Conservation (phyloP, 2,797 vertebrate genomes). For the Paramormyrops hopkinsi region DNA sequence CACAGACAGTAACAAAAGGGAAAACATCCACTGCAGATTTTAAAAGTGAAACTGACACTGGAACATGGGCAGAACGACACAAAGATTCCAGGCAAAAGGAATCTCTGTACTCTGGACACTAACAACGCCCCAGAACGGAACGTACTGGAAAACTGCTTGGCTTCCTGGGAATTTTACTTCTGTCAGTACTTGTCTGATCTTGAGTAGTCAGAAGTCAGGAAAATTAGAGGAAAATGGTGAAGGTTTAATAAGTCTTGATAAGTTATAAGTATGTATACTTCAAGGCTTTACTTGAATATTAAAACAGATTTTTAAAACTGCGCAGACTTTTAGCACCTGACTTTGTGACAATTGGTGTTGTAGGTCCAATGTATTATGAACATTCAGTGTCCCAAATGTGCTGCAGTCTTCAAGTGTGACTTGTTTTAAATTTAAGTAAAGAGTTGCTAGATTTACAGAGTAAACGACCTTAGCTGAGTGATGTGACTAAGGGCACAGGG, state of each 20-base stretch:
- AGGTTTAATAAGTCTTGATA: not conserved
- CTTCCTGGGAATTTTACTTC: conserved; percentile 1
- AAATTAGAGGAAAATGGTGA: not conserved
- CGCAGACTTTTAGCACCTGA: not conserved
- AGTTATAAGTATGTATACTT: conserved; percentile 19
- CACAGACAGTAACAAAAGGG: not conserved
- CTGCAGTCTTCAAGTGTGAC: not conserved
- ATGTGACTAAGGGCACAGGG: not conserved
- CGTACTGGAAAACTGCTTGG: conserved; percentile 8
- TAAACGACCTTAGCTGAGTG: not conserved
- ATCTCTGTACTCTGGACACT: conserved; percentile 4
- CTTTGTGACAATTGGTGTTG: not conserved
- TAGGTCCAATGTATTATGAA: not conserved
- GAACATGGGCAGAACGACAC: not conserved
- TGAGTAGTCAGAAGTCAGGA: not conserved
- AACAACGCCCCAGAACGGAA: not conserved
- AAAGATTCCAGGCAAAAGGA: not conserved
- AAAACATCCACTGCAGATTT: not conserved
- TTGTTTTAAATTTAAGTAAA: not conserved
- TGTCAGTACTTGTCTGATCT: conserved; percentile 7
- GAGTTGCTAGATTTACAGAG: not conserved
- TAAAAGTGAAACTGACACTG: conserved; percentile 2
- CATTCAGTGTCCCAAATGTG: not conserved
- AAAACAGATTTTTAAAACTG: not conserved
- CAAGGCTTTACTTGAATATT: not conserved